These are phyloP conservation scores for Andricus quercusramuli DNA, from an alignment of 2,888 invertebrate species.

Conservation along the genomic window DNA sequence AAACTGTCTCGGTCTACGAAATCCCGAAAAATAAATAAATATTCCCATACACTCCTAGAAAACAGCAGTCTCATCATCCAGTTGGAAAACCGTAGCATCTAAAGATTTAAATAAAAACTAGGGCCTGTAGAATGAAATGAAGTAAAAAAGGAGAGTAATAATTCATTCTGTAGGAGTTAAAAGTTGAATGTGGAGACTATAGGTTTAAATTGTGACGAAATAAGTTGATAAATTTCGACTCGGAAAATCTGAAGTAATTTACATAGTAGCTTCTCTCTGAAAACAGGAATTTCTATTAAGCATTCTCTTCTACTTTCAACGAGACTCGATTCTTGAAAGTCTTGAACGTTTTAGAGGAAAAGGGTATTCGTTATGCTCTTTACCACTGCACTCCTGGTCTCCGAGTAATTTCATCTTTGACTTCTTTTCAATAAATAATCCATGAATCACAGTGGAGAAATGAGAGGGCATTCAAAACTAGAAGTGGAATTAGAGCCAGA, in stretches of 20 bases:
- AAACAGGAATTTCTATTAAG: too few relatives aligned
- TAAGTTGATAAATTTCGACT: too few relatives aligned
- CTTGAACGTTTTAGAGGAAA: neutral
- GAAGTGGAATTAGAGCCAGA: constrained; percentile 9
- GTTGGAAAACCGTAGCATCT: too few relatives aligned
- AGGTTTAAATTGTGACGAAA: too few relatives aligned
- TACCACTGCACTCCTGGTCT: neutral
- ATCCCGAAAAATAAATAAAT: too few relatives aligned
- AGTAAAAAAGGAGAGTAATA: too few relatives aligned
- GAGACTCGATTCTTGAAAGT: neutral
- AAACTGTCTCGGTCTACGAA: too few relatives aligned
- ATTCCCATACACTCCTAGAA: too few relatives aligned
- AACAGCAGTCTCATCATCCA: rapidly evolving
- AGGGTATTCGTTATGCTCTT: neutral
- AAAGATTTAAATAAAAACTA: too few relatives aligned
- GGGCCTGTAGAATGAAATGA: too few relatives aligned
- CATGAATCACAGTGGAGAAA: constrained; percentile 54
- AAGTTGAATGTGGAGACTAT: too few relatives aligned
- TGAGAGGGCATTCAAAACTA: constrained; percentile 51
- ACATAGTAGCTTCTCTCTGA: neutral
- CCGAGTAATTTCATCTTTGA: constrained; percentile 17
- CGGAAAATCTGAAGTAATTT: neutral
- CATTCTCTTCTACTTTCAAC: neutral
- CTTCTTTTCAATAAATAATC: constrained; percentile 50
- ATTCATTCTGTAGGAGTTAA: too few relatives aligned